Conservation (phyloP, 1,140 invertebrate genomes). For the Lepidurus packardi region DNA sequence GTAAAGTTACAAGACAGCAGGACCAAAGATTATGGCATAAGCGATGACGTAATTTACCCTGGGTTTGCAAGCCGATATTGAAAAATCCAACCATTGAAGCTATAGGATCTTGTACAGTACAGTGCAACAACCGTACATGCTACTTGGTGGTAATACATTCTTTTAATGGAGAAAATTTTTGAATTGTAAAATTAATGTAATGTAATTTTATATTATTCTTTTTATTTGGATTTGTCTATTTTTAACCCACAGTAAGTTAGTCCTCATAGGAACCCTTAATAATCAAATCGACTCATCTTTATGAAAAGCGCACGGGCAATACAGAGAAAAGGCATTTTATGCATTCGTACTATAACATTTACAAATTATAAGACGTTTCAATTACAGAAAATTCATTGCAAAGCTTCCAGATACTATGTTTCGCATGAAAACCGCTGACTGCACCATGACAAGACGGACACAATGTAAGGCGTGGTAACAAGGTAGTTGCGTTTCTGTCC, state of each 20-base stretch:
- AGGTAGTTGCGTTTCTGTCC: not conserved
- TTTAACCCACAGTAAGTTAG: too few relatives aligned
- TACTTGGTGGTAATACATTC: conserved; percentile 18
- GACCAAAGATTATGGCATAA: conserved; percentile 9
- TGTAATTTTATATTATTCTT: too few relatives aligned
- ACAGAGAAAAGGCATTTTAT: too few relatives aligned
- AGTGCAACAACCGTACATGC: not conserved
- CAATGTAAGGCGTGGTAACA: not conserved
- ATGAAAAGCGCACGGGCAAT: not conserved
- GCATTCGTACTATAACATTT: too few relatives aligned
- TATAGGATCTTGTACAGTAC: not conserved
- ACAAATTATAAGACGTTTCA: too few relatives aligned
- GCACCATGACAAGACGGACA: not conserved
- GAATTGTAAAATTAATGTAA: too few relatives aligned
- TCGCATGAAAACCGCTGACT: not conserved
- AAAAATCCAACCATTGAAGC: not conserved
- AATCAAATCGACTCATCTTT: not conserved
- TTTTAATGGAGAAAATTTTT: not conserved
- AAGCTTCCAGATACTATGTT: not conserved
- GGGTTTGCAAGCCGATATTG: not conserved
- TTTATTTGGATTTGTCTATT: too few relatives aligned
- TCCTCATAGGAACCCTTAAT: not conserved
- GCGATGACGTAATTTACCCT: conserved; percentile 2
- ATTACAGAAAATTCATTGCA: too few relatives aligned
- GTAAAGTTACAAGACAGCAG: conserved; percentile 8